These are phyloP conservation scores for Tiphia femorata DNA, from an alignment of 2,888 invertebrate species.

Conservation along the genomic window DNA sequence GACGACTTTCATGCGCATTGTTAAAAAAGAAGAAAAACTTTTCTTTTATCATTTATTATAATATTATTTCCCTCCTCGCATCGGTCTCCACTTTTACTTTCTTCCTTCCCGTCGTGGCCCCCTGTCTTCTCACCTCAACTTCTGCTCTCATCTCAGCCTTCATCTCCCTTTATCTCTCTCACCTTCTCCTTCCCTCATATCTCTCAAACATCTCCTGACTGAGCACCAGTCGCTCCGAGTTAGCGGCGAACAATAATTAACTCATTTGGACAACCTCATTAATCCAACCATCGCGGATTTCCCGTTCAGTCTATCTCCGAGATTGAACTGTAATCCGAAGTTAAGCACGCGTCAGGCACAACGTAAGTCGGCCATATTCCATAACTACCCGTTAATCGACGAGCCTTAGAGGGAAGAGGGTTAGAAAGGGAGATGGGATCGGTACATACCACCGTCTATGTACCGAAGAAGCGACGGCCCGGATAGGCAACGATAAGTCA, in stretches of 20 bases:
- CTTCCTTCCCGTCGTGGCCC: too few relatives aligned
- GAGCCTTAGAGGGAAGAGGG: conserved; percentile 21
- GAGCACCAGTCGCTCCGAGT: background rate
- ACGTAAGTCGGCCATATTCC: conserved; percentile 20
- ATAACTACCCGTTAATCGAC: conserved; percentile 30
- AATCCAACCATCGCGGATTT: background rate
- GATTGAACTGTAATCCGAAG: conserved; percentile 30
- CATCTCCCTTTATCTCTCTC: background rate
- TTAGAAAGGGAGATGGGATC: conserved; percentile 2
- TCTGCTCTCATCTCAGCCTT: background rate
- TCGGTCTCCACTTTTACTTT: too few relatives aligned
- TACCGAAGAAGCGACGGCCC: conserved; percentile 1
- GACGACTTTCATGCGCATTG: too few relatives aligned
- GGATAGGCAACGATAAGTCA: conserved; percentile 39
- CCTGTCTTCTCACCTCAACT: background rate
- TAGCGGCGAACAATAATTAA: background rate
- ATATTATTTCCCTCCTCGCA: too few relatives aligned
- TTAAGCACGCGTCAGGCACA: conserved; percentile 18
- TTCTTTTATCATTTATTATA: too few relatives aligned
- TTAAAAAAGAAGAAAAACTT: too few relatives aligned
- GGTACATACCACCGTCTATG: background rate
- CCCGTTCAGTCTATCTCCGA: conserved; percentile 14
- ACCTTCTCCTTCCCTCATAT: background rate
- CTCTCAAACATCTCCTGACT: background rate
- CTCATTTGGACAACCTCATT: background rate